Evolutionary conservation across 2,888 invertebrate genomes (phyloP), one percentile per base, ranked within the genome.

Genomic region (Nomada fucata): DNA sequence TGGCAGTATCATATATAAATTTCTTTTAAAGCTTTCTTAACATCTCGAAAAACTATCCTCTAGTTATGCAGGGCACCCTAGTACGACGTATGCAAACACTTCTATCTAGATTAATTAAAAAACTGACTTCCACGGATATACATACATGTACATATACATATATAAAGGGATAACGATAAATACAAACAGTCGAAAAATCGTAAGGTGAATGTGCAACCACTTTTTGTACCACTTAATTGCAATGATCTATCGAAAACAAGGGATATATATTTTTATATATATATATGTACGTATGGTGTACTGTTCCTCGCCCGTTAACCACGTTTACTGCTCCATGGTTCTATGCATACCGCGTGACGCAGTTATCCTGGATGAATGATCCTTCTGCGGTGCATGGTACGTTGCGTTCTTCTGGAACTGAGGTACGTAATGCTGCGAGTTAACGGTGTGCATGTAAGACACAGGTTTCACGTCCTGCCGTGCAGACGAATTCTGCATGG

Each of bases 1-100:
- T 83, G 83, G 83, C 83, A 83, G 83, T 79, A 71, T 70, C 61
- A 42, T 74, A 60, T 36, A 60, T 44, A 64, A 50, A 74, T n/a
- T 61, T 69, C 52, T 50, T 57, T 73, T 83, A 69, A 79, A 83
- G 71, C 75, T 72, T 73, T 47, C 26, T 60, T 63, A 75, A 78
- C 61, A 50, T 47, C 10, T 67, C 68, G 61, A 47, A 71, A 71
- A 72, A 69, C 82, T 82, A 61, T 60, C 26, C 18, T 53, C 77
- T 82, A 83, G 42, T 42, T 64, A 73, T 76, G 63, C 64, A 36
- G 64, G 20, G 83, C 82, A 70, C 60, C 36, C 69, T 82, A 75
- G 42, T 55, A 63, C 70, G 59, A 75, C 42, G 67, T 61, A 63
- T 60, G 55, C 61, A 60, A 65, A 18, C 53, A 52, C 69, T 65